A percentile compares a stretch with the other conserved stretches of the same genome.
phyloP scores from a whole-genome alignment of 2,888 invertebrate species.

The Hirudinaria manillensis region DNA sequence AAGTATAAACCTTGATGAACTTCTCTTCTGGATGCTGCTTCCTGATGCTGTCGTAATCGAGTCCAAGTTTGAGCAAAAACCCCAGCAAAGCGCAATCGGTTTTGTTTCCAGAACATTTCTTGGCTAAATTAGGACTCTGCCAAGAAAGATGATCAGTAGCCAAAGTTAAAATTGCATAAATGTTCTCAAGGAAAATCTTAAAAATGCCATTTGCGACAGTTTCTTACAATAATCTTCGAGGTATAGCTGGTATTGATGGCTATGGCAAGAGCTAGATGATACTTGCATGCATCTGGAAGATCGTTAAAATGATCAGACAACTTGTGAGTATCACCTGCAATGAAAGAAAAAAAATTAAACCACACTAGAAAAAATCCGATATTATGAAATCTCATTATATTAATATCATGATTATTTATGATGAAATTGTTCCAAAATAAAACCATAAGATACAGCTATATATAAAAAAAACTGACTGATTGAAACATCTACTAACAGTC shows the following conservation, averaged over 20 bases:
- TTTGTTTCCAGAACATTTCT: constrained; percentile 26
- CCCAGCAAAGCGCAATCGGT: constrained; percentile 30
- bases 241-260: constrained; percentile 29
- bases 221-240: constrained; percentile 16
- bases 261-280: constrained; percentile 18
- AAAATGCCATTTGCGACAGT: neutral
- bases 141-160: neutral
- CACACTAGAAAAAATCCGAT: neutral
- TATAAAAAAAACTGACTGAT: neutral
- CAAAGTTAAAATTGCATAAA: neutral
- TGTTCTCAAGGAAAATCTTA: neutral
- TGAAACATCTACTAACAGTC: constrained; percentile 3
- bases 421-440: neutral
- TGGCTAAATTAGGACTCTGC: constrained; percentile 38
- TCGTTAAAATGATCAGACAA: constrained; percentile 12
- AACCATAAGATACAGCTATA: neutral
- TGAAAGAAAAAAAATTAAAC: neutral
- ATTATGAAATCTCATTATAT: neutral
- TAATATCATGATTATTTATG: neutral
- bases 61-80: constrained; percentile 25
- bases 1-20: constrained; percentile 30
- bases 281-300: constrained; percentile 15
- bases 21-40: constrained; percentile 21
- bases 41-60: constrained; percentile 25
- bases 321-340: constrained; percentile 19